phyloP scores from a whole-genome alignment of 2,797 vertebrate species.

The Microcaecilia unicolor region DNA sequence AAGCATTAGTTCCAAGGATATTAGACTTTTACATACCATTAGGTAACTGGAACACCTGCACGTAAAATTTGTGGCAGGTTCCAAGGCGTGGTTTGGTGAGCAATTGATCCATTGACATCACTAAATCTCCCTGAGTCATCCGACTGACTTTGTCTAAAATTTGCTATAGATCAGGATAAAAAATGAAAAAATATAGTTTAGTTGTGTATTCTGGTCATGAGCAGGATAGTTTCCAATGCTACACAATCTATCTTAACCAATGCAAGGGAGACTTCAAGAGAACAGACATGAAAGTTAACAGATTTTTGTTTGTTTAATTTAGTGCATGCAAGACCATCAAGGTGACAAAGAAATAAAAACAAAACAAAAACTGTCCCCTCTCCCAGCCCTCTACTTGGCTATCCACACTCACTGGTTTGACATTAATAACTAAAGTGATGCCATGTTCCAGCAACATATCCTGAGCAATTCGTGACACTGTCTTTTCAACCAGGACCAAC shows the following conservation, averaged over 20 bases:
- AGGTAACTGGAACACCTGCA: conserved; percentile 84
- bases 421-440: conserved; percentile 92
- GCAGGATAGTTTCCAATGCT: no score
- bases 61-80: conserved; percentile 94
- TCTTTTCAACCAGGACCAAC: conserved; percentile 94
- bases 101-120: conserved; percentile 98
- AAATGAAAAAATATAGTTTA: conserved; percentile 13
- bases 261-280: no score
- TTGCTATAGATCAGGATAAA: conserved; percentile 64
- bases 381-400: background rate
- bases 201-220: no score
- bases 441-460: conserved; percentile 95
- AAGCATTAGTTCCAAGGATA: background rate
- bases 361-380: background rate
- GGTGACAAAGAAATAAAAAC: background rate
- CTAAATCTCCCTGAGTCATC: conserved; percentile 94
- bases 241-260: no score
- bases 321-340: no score
- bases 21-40: conserved; percentile 63
- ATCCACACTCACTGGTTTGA: conserved; percentile 78
- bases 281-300: no score
- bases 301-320: no score
- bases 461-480: conserved; percentile 93
- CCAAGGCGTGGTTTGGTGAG: conserved; percentile 93
- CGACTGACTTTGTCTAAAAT: conserved; percentile 88